Percentiles rank a stretch among this genome's conserved stretches.
These are phyloP conservation scores for Ericerus pela DNA, from an alignment of 1,140 invertebrate genomes.

Conservation along the genomic window DNA sequence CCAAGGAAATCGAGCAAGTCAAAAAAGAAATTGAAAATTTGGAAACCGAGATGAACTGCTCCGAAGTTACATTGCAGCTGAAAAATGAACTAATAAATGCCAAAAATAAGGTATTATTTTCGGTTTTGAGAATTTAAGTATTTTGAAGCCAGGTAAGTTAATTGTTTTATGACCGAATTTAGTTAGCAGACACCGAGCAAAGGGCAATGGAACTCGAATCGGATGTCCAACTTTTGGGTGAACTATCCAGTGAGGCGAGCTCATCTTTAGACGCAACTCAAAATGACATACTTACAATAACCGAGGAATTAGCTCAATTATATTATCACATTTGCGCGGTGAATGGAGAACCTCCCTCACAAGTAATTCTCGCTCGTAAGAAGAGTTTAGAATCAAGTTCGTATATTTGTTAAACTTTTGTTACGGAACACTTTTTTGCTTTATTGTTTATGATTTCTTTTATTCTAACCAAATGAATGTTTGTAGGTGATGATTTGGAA, in stretches of 20 bases:
- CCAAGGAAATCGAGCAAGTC: constrained; percentile 51
- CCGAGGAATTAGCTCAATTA: constrained; percentile 81
- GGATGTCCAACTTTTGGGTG: constrained; percentile 55
- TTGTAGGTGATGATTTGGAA: constrained; percentile 2
- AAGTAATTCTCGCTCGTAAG: no score
- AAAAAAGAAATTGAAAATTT: constrained; percentile 44
- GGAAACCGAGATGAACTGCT: constrained; percentile 43
- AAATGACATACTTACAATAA: constrained; percentile 62
- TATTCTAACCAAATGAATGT: no score
- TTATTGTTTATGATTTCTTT: no score
- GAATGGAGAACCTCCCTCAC: constrained; percentile 80
- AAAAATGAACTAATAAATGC: constrained; percentile 48
- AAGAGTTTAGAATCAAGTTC: no score
- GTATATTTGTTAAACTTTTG: not conserved
- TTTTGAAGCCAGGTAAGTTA: constrained; percentile 4
- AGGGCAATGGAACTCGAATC: constrained; percentile 55
- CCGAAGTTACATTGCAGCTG: constrained; percentile 50
- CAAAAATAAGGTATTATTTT: constrained; percentile 39
- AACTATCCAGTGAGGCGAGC: constrained; percentile 58
- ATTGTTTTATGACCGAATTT: constrained; percentile 24
- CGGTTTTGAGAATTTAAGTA: no score
- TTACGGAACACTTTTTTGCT: no score
- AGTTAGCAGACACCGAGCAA: constrained; percentile 53
- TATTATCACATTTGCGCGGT: constrained; percentile 92
- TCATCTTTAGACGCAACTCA: constrained; percentile 59